A percentile compares a stretch with the other conserved stretches of the same genome.
phyloP scores from a whole-genome alignment of 2,888 invertebrate genomes.

The Andrena chrysosceles region DNA sequence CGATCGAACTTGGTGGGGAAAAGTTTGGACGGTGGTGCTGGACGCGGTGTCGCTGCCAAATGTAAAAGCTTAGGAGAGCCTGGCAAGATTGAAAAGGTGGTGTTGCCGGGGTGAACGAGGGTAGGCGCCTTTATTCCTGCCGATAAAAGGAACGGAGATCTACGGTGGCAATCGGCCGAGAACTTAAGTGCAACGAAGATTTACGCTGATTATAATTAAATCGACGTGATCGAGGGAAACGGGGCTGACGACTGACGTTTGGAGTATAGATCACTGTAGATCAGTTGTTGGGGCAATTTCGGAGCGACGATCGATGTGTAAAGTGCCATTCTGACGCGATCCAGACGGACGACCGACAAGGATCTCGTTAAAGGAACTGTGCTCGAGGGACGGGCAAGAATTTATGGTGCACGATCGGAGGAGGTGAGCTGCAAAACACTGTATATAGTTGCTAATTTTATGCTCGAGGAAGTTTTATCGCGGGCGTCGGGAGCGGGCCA shows the following conservation, averaged over 20 bases:
- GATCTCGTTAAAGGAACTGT: conserved; percentile 38
- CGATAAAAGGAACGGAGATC: conserved; percentile 27
- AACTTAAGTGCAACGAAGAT: conserved; percentile 21
- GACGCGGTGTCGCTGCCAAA: conserved; percentile 30
- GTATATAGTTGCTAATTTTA: conserved; percentile 53
- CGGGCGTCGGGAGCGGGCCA: not conserved
- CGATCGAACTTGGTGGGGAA: conserved; percentile 29
- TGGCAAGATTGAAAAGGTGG: conserved; percentile 40
- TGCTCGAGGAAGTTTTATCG: conserved; percentile 47
- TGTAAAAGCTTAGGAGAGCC: conserved; percentile 28
- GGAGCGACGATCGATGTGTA: conserved; percentile 8
- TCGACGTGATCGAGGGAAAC: conserved; percentile 14
- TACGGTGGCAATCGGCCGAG: conserved; percentile 4
- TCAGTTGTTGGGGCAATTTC: not conserved
- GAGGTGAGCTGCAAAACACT: conserved; percentile 53
- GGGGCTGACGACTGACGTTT: not conserved
- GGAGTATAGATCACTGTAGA: not conserved
- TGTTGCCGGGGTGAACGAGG: not conserved
- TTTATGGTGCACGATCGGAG: conserved; percentile 34
- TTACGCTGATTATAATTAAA: conserved; percentile 30
- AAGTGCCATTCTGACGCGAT: not conserved
- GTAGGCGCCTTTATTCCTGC: conserved; percentile 2
- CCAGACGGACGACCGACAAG: conserved; percentile 16
- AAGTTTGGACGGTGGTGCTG: conserved; percentile 29
- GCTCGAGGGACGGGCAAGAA: conserved; percentile 4